phyloP scores from a whole-genome alignment of 1,140 invertebrate species.

The Agraylea sexmaculata region DNA sequence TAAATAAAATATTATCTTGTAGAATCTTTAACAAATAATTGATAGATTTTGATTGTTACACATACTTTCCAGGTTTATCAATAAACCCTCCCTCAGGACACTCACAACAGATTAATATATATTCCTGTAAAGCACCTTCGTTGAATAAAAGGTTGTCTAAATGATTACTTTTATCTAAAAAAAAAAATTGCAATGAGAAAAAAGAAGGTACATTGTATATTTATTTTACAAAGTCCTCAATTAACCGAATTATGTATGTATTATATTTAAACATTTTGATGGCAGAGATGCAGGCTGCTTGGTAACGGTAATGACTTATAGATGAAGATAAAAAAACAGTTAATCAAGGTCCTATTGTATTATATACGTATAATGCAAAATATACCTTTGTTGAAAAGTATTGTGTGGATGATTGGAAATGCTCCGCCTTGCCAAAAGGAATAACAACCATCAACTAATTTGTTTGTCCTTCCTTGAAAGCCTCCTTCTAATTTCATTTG shows the following conservation, averaged over 20 bases:
- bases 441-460: constrained; percentile 97
- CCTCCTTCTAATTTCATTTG: constrained; percentile 88
- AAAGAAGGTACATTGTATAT: not conserved
- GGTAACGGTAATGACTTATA: not conserved
- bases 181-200: constrained; percentile 10
- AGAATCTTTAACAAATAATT: constrained; percentile 14
- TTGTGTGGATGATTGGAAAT: constrained; percentile 64
- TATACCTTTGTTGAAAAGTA: constrained; percentile 40
- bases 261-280: not conserved
- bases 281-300: not conserved
- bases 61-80: constrained; percentile 92
- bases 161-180: constrained; percentile 26
- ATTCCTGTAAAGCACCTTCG: constrained; percentile 84
- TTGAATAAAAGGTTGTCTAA: constrained; percentile 62
- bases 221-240: not conserved
- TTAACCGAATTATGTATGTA: too few relatives aligned
- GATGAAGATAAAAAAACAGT: not conserved
- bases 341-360: not conserved
- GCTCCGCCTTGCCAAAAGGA: constrained; percentile 96
- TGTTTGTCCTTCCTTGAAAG: constrained; percentile 93
- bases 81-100: constrained; percentile 77
- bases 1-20: constrained; percentile 27
- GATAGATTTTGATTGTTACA: constrained; percentile 17
- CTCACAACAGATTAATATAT: constrained; percentile 89
- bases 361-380: constrained; percentile 2